Evolutionary conservation across 2,797 vertebrate species (phyloP), one percentile per base, ranked within the genome.

Genomic region (Poeciliopsis paucimaculata): DNA sequence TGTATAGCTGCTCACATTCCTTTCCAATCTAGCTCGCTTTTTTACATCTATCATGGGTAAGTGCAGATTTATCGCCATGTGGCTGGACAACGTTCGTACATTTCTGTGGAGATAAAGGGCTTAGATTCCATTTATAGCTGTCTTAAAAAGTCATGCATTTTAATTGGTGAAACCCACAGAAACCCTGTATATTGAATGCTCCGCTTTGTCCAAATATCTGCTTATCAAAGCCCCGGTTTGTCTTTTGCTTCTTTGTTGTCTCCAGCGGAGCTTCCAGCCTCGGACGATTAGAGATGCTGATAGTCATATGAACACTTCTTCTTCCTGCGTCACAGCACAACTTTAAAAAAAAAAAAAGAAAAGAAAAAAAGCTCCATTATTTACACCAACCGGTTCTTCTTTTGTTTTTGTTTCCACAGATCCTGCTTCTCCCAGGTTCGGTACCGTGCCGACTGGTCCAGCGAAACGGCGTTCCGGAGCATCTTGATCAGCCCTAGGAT

Each of bases 401-500:
- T 34, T 28, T 28, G 20, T 43, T 45, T 41, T 28, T 2, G 5
- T 43, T 72, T 31, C 60, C 76, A 34, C 73, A 99, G 98, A 81
- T 95, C 96, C 80, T 98, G 97, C 76, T 97, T 97, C 71, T 96
- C 97, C 5, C 93, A 97, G 80, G 93, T 94, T 39, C 96, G 94
- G 46, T 98, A 98, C 47, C 91, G 80, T 0, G 97, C 97, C 0
- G 94, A 93, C 41, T 99, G 98, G 98, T 95, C 97, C 6, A 96
- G 91, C 0, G 96, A 97, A 82, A 94, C 88, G 0, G 90, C 94
- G 0, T 99, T 99, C 93, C 92, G 95, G 89, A 98, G 94, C 80
- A 94, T 99, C 82, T 92, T 99, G 91, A 99, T 99, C 92, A 97
- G 97, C 84, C 98, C 98, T 4, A 96, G 95, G 93, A 99, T 99